Base-by-base conservation (phyloP, 1,140 invertebrate species). In the Heliothis subflexa region DNA sequence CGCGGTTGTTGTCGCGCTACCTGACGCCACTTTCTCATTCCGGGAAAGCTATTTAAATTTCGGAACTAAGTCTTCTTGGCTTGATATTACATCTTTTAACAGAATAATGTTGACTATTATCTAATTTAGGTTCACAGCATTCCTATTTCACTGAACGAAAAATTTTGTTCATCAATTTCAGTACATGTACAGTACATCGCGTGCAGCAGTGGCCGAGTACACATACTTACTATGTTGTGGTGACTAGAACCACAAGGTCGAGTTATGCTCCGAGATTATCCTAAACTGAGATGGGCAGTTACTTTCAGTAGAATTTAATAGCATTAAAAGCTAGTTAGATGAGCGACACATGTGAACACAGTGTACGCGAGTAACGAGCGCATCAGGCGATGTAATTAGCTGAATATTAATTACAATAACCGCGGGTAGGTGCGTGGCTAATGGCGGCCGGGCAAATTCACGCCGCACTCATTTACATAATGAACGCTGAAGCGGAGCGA, bases 401-500 rank as follows among this genome's bases (percentile, higher is more conserved):
- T 62, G 59, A n/a, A 62, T 40, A 62, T 62, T 62, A 62, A 40
- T 40, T 40, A 62, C 59, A 62, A 40, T 62, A 40, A 62, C 59
- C 59, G 33, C 25, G 14, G 59, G 57, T 5, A 18, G 57, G 21
- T 10, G 57, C 21, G 25, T 33, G 57, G 57, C 25, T n/a, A 12
- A 5, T 13, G 57, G 10, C 18, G 18, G 16, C 18, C 54, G 54
- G n/a, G 16, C 16, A 10, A 5, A n/a, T 10, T 9, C 50, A n/a
- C 14, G 50, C 16, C 12, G 54, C 54, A 14, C 54, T 55, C 54
- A 21, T 21, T 55, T 10, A 55, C 54, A 52, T 52, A n/a, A 52
- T n/a, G 50, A 52, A 52, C n/a, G 50, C 5, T 12, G 50, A 5
- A 2, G 50, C 50, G 13, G 50, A 4, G 21, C 21, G 21, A 25